Evolutionary conservation across 2,113 vertebrate genomes (phyloP).

Genomic region (Kryptolebias marmoratus): DNA sequence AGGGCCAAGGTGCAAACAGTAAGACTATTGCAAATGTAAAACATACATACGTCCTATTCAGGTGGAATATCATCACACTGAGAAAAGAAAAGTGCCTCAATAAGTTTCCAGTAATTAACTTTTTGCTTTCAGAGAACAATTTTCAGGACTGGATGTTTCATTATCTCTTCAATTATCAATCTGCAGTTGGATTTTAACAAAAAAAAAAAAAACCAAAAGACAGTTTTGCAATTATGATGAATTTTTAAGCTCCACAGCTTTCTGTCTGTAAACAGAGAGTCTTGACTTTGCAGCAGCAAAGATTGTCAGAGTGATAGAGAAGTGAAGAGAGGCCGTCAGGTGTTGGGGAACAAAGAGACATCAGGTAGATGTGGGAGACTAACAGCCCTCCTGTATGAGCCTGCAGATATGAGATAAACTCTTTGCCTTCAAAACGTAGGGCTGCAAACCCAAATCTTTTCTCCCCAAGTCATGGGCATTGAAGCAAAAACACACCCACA

Average conservation of each 20-base stretch:
- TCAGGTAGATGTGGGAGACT: slow-evolving; percentile 66
- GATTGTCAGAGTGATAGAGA: slow-evolving; percentile 57
- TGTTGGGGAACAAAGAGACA: slow-evolving; percentile 75
- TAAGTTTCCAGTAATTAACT: not conserved
- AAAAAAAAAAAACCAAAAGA: not conserved
- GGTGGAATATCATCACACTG: not conserved
- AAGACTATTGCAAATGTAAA: not conserved
- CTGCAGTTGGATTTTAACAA: not conserved
- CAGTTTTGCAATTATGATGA: slow-evolving; percentile 14
- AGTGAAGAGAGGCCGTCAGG: slow-evolving; percentile 60
- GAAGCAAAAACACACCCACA: slow-evolving; percentile 36
- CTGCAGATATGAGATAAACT: slow-evolving; percentile 78
- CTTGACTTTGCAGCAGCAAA: slow-evolving; percentile 57
- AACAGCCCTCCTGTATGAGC: slow-evolving; percentile 68
- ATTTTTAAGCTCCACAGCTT: slow-evolving; percentile 36
- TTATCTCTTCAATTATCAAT: slow-evolving; percentile 24
- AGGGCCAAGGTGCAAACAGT: not conserved
- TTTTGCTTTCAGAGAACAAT: not conserved
- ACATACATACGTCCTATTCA: no score
- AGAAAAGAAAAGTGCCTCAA: not conserved
- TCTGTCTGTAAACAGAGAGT: slow-evolving; percentile 41
- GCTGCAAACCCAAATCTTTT: slow-evolving; percentile 35
- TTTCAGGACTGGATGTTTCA: slow-evolving; percentile 21
- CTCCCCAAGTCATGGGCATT: slow-evolving; percentile 13
- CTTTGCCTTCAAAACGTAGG: slow-evolving; percentile 50